phyloP scores from a whole-genome alignment of 1,140 invertebrate species.

The Adelges cooleyi region DNA sequence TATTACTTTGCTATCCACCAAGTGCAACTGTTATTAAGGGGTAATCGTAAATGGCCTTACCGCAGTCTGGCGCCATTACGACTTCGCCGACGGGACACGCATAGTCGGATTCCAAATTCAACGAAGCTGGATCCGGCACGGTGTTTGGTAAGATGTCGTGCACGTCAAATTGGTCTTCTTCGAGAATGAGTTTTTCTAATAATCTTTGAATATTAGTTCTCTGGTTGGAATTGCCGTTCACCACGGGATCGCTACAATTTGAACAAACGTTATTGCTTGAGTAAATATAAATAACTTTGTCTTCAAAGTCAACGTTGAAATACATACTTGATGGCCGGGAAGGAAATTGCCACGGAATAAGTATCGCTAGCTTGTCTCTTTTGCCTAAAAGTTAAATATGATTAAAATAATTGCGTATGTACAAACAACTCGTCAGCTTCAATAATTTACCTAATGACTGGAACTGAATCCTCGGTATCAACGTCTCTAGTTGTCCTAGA shows the following conservation, averaged over 20 bases:
- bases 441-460: conserved; percentile 63
- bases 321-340: conserved; percentile 84
- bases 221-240: conserved; percentile 74
- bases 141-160: conserved; percentile 88
- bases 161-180: conserved; percentile 86
- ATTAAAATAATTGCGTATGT: too few species aligned
- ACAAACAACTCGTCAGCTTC: too few species aligned
- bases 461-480: conserved; percentile 61
- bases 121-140: conserved; percentile 78
- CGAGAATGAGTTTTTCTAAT: conserved; percentile 74
- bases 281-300: not conserved
- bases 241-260: conserved; percentile 66
- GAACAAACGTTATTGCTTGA: not conserved
- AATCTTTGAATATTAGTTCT: conserved; percentile 68
- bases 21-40: not conserved
- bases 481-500: conserved; percentile 52
- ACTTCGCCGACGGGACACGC: conserved; percentile 87
- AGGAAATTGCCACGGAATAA: conserved; percentile 78
- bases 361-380: conserved; percentile 55
- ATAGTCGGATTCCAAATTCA: conserved; percentile 76
- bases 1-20: not conserved
- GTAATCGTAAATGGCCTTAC: conserved; percentile 41
- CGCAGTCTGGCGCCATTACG: conserved; percentile 79
- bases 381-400: conserved; percentile 38
- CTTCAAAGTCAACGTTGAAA: not conserved